phyloP scores from a whole-genome alignment of 2,113 vertebrate genomes.

The Solenodon paradoxus region DNA sequence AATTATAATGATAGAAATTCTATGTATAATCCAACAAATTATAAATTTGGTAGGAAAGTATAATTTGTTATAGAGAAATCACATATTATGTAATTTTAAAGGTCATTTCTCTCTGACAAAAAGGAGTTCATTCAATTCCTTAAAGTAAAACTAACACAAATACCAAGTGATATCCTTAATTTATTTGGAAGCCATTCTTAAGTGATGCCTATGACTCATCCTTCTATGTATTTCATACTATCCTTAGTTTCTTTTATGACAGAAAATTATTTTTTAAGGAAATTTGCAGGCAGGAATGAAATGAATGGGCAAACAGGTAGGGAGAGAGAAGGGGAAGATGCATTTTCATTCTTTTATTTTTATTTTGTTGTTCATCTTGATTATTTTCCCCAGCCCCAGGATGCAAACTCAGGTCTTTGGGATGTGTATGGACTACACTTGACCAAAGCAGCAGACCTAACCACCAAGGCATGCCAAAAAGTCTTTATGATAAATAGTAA shows the following conservation, averaged over 20 bases:
- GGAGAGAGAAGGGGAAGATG: no score
- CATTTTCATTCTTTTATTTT: no score
- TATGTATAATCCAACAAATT: not conserved
- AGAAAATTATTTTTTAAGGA: no score
- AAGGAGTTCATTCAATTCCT: not conserved
- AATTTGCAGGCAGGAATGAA: no score
- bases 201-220: not conserved
- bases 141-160: not conserved
- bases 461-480: not conserved
- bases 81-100: not conserved
- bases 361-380: no score
- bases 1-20: not conserved
- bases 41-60: not conserved
- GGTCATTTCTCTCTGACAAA: not conserved
- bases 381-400: no score
- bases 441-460: no score
- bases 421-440: no score
- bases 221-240: not conserved
- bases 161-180: not conserved
- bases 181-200: not conserved
- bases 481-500: not conserved
- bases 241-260: not conserved
- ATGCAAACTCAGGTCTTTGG: not conserved
- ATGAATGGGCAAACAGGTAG: no score
- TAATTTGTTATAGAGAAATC: constrained; percentile 1